Evolutionary conservation across 2,888 invertebrate species (phyloP), one percentile per base, ranked within the genome.

Genomic region (Furcula furcula): DNA sequence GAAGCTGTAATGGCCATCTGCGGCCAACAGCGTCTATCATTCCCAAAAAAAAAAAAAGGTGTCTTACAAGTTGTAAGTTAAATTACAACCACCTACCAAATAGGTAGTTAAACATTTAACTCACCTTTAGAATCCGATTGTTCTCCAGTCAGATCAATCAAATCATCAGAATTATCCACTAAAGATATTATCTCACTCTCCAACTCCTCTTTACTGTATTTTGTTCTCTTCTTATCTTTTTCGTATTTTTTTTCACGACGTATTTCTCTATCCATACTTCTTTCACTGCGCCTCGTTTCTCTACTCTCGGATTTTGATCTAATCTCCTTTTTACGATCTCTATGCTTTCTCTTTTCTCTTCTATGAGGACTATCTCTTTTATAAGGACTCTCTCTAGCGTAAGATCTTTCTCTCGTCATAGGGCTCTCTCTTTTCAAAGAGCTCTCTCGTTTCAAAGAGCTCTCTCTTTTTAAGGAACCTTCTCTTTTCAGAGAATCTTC

Each of bases 61-160:
- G n/a, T n/a, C n/a, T n/a, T n/a, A n/a, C n/a, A n/a, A n/a, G n/a
- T n/a, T n/a, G n/a, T n/a, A n/a, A n/a, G n/a, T n/a, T n/a, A n/a
- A n/a, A n/a, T n/a, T n/a, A n/a, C n/a, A n/a, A n/a, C n/a, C n/a
- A n/a, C n/a, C n/a, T n/a, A n/a, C n/a, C n/a, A n/a, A n/a, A n/a
- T n/a, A n/a, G n/a, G n/a, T n/a, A n/a, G n/a, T n/a, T n/a, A n/a
- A n/a, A n/a, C n/a, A n/a, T n/a, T n/a, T n/a, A n/a, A 21, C 49
- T 56, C 38, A 87, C 87, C 80, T 74, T 82, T 89, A 7, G 85
- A 78, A 65, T 91, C 91, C 0, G 88, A 77, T 19, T 67, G 67
- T 11, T 91, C 91, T 2, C 90, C 91, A 0, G 91, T 91, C 50
- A 92, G 72, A 66, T 91, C 91, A 25, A 92, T 91, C 68, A 91